Conservation (phyloP, 2,113 vertebrate genomes). For the Engraulis encrasicolus region DNA sequence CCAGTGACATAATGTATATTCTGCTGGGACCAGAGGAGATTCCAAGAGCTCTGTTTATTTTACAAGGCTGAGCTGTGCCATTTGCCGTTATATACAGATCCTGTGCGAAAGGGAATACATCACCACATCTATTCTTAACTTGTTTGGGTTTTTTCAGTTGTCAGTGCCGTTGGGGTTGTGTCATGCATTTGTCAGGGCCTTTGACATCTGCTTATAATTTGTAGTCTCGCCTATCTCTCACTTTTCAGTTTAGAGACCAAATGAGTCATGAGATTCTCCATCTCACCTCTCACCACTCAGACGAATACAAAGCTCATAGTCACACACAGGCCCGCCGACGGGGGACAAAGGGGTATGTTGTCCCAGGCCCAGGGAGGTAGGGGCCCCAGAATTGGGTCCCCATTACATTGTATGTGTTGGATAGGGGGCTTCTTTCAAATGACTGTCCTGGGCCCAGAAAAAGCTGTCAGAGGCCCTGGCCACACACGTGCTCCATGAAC, state of each 20-base stretch:
- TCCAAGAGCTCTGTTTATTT: conserved; percentile 59
- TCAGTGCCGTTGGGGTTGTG: background rate
- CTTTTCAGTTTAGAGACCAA: background rate
- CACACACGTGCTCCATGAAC: background rate
- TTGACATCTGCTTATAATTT: conserved; percentile 51
- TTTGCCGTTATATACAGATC: conserved; percentile 48
- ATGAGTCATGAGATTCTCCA: background rate
- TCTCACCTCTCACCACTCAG: too few relatives aligned
- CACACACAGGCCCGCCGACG: too few relatives aligned
- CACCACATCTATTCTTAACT: conserved; percentile 58
- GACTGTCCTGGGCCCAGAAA: too few relatives aligned
- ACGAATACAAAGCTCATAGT: background rate
- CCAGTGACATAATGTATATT: conserved; percentile 55
- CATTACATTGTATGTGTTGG: too few relatives aligned
- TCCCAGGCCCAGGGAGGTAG: too few relatives aligned
- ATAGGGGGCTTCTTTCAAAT: too few relatives aligned
- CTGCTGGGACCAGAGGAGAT: conserved; percentile 39
- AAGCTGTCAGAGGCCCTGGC: too few relatives aligned
- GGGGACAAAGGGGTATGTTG: too few relatives aligned
- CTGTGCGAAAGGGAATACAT: conserved; percentile 56
- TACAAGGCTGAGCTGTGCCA: conserved; percentile 44
- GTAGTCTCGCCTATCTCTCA: background rate
- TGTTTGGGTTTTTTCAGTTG: background rate
- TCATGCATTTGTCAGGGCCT: conserved; percentile 9
- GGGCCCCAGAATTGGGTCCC: too few relatives aligned